phyloP scores from a whole-genome alignment of 1,140 invertebrate species.

The Stegodyphus mimosarum region DNA sequence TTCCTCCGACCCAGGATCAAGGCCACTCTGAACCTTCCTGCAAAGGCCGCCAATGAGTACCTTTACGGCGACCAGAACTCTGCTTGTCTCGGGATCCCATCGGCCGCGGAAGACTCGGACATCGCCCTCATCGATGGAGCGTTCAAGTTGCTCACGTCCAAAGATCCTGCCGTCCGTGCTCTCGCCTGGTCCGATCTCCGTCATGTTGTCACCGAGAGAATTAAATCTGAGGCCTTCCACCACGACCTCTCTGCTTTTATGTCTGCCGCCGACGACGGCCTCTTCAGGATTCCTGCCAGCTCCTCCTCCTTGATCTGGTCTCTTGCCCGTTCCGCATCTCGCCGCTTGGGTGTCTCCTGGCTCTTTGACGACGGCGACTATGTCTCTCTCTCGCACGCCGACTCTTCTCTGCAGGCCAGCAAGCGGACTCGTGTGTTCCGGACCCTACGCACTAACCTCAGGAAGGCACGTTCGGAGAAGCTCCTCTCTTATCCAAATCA shows the following conservation, averaged over 20 bases:
- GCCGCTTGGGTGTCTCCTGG: background rate
- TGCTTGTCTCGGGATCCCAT: background rate
- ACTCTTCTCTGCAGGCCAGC: no score
- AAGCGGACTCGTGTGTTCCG: accelerated
- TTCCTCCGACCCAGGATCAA: background rate
- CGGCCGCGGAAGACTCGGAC: background rate
- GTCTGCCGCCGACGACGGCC: no score
- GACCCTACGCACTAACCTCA: accelerated
- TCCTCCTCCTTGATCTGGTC: background rate
- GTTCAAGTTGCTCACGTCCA: slow-evolving; percentile 5
- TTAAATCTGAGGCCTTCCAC: background rate
- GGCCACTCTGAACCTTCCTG: background rate
- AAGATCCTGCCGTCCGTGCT: accelerated
- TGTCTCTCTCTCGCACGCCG: background rate
- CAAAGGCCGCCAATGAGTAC: background rate
- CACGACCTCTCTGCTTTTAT: background rate
- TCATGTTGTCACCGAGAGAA: accelerated
- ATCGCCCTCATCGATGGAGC: background rate
- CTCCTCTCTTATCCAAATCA: background rate
- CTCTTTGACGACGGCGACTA: background rate
- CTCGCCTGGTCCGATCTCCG: background rate
- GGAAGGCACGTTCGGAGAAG: background rate
- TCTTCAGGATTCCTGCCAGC: no score
- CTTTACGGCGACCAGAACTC: background rate
- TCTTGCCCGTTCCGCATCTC: background rate